phyloP scores from a whole-genome alignment of 1,140 invertebrate species.

The Dinoponera quadriceps region DNA sequence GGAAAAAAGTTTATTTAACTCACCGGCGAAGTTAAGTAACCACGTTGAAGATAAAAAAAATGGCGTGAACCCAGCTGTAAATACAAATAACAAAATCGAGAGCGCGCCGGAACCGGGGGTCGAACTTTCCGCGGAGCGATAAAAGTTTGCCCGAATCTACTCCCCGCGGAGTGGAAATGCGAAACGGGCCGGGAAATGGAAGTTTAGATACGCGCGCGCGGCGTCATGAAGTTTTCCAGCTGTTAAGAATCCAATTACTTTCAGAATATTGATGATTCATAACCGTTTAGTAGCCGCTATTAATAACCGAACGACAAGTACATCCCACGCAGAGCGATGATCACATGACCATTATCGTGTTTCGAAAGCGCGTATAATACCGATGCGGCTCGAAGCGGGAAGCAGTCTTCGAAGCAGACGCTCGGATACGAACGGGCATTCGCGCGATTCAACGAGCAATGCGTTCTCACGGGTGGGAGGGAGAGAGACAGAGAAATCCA shows the following conservation, averaged over 20 bases:
- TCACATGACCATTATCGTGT: not conserved
- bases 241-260: constrained; percentile 32
- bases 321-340: not conserved
- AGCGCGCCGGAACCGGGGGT: constrained; percentile 18
- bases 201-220: constrained; percentile 12
- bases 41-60: constrained; percentile 55
- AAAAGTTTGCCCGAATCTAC: constrained; percentile 44
- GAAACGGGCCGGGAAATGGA: constrained; percentile 20
- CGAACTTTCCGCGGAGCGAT: constrained; percentile 38
- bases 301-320: not conserved
- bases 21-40: constrained; percentile 44
- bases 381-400: not conserved
- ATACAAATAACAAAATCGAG: constrained; percentile 30
- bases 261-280: constrained; percentile 15
- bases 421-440: not conserved
- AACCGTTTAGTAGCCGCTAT: not conserved
- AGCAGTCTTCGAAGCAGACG: constrained; percentile 2
- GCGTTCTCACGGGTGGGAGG: not conserved
- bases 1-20: constrained; percentile 56
- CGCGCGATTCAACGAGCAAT: not conserved
- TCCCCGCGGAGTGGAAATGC: not conserved
- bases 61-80: constrained; percentile 27
- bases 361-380: not conserved
- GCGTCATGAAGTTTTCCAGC: constrained; percentile 33
- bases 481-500: not conserved